A percentile compares a stretch with the other conserved stretches of the same genome.
These are phyloP conservation scores for Drosophila sturtevanti DNA, from an alignment of 1,140 invertebrate genomes.

Conservation along the genomic window DNA sequence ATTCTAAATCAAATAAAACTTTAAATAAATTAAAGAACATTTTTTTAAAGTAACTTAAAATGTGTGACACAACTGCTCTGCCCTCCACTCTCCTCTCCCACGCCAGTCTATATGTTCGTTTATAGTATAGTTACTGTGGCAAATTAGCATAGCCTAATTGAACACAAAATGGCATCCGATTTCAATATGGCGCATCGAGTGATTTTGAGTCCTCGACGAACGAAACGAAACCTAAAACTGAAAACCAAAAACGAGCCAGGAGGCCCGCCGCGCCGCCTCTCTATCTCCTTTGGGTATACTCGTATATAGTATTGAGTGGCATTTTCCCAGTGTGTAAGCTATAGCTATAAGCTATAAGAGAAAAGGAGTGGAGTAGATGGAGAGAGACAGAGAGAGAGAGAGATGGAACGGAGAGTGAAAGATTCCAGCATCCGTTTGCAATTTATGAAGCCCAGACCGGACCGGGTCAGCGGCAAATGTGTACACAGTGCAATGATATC, in stretches of 20 bases:
- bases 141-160: conserved; percentile 80
- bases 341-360: conserved; percentile 7
- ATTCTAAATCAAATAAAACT: conserved; percentile 61
- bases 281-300: no score
- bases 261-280: no score
- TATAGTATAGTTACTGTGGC: conserved; percentile 33
- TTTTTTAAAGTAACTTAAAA: neutral
- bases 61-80: no score
- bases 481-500: conserved; percentile 1
- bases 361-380: no score
- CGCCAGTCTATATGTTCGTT: conserved; percentile 18
- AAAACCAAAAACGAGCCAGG: neutral
- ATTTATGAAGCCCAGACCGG: conserved; percentile 59
- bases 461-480: conserved; percentile 28
- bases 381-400: no score
- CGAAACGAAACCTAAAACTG: conserved; percentile 51
- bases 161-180: conserved; percentile 77
- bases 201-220: conserved; percentile 42
- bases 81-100: no score
- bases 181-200: conserved; percentile 57
- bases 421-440: conserved; percentile 58
- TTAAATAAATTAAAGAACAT: neutral
- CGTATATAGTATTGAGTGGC: no score
- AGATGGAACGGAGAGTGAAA: no score
- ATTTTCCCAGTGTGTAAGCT: no score